Percentiles rank a stretch among this genome's conserved stretches.
Evolutionary conservation across 1,140 invertebrate species (phyloP).

Genomic region (Trinorchestia longiramus): DNA sequence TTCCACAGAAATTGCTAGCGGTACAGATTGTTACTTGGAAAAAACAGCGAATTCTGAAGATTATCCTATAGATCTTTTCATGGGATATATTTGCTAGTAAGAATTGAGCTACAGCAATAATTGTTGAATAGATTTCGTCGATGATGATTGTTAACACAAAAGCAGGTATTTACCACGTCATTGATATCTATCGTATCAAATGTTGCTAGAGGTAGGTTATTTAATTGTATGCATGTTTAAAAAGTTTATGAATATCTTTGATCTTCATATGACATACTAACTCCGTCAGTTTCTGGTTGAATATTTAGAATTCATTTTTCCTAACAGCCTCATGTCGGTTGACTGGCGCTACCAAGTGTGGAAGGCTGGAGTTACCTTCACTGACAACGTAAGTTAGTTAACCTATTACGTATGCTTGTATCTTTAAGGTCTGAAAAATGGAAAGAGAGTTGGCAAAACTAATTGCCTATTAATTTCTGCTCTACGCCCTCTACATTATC

Average conservation of each 20-base stretch:
- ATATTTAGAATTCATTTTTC: constrained; percentile 65
- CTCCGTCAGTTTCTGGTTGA: neutral
- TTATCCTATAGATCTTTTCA: no score
- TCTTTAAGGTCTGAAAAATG: neutral
- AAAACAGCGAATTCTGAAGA: no score
- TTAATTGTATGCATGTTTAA: neutral
- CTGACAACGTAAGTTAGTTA: constrained; percentile 84
- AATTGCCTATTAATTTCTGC: no score
- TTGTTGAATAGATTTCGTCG: no score
- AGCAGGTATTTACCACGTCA: no score
- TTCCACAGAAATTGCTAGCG: neutral
- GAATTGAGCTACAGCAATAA: no score
- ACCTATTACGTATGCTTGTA: neutral
- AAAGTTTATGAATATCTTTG: neutral
- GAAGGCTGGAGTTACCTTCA: constrained; percentile 98
- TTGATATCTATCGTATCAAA: no score
- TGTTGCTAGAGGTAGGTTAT: neutral
- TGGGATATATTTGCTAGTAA: no score
- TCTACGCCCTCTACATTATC: no score
- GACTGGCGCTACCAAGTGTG: constrained; percentile 98
- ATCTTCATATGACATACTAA: neutral
- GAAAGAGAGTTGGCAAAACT: no score
- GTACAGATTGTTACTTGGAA: neutral
- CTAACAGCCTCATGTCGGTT: constrained; percentile 84
- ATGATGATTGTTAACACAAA: no score